A percentile compares a stretch with the other conserved stretches of the same genome.
Evolutionary conservation across 2,888 invertebrate genomes (phyloP).

Genomic region (Arenicola marina): DNA sequence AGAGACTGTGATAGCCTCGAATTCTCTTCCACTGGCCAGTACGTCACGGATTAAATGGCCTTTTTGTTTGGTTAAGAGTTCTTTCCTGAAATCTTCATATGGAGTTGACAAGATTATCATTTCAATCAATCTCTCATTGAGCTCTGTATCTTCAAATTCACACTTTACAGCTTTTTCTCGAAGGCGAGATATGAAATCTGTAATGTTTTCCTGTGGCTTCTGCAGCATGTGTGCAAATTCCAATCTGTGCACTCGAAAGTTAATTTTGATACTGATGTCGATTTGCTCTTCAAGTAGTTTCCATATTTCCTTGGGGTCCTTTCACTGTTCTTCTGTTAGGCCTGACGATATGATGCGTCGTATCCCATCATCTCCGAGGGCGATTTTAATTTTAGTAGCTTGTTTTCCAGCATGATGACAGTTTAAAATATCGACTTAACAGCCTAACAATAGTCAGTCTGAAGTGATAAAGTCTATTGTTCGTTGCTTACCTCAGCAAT

Average conservation of each 20-base stretch:
- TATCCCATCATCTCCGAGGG: background rate
- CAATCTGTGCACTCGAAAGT: conserved; percentile 1
- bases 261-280: background rate
- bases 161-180: background rate
- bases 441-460: too few species aligned
- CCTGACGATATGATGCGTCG: background rate
- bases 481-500: too few species aligned
- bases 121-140: background rate
- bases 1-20: background rate
- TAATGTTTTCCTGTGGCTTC: background rate
- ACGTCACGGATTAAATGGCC: background rate
- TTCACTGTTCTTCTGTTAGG: background rate
- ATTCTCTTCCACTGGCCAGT: background rate
- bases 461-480: too few species aligned
- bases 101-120: background rate
- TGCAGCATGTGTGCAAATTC: background rate
- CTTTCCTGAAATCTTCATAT: conserved; percentile 2
- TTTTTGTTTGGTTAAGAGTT: conserved; percentile 1
- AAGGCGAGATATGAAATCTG: background rate
- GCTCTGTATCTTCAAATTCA: background rate
- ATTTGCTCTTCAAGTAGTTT: background rate
- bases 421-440: too few species aligned
- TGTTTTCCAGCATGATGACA: background rate
- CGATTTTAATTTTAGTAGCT: background rate
- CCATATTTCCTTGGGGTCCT: background rate